phyloP scores from a whole-genome alignment of 2,797 vertebrate species.

The Masticophis lateralis region DNA sequence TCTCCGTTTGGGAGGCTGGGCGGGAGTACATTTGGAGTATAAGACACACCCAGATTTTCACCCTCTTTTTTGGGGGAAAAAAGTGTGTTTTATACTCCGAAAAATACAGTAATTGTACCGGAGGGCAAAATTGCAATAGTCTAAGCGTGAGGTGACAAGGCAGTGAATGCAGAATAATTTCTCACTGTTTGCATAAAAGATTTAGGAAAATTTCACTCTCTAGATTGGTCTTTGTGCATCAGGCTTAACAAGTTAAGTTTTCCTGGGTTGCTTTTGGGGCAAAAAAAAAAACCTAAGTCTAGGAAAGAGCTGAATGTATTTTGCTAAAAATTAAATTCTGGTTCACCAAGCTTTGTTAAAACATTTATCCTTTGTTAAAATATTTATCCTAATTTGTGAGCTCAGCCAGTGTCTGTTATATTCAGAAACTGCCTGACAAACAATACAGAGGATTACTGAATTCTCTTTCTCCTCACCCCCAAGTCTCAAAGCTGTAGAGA shows the following conservation, averaged over 20 bases:
- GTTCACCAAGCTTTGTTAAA: background rate
- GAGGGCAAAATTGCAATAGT: background rate
- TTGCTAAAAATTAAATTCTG: background rate
- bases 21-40: rapidly evolving
- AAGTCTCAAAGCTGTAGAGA: background rate
- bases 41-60: no score
- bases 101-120: background rate
- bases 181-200: constrained; percentile 1
- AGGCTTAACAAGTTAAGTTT: background rate
- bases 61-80: no score
- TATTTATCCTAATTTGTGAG: background rate
- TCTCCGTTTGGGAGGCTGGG: no score
- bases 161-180: background rate
- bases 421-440: background rate
- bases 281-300: background rate
- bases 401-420: background rate
- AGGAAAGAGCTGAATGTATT: background rate
- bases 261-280: background rate
- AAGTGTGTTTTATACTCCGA: no score
- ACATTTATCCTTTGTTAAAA: background rate
- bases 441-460: background rate
- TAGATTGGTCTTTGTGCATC: background rate
- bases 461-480: background rate
- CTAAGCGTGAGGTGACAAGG: background rate
- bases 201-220: background rate